Base-by-base conservation (phyloP, 2,888 invertebrate genomes). In the Tridacna gigas region DNA sequence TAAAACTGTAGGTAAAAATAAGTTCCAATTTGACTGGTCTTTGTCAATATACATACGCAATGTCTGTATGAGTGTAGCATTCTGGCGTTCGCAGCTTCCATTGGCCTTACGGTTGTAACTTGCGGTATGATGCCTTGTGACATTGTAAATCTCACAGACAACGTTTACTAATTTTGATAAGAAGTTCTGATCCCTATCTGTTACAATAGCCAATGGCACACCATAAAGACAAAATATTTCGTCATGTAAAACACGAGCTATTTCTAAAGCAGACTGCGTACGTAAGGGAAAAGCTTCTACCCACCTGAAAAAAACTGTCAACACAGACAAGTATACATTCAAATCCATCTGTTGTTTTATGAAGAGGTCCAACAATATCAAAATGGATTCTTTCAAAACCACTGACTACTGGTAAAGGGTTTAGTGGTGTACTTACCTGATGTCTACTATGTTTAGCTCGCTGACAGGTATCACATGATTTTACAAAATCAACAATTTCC, bases 11-110 rank as follows among this genome's bases (percentile, higher is more conserved):
- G 89, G 88, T 48, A 67, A 37, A 20, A 67, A 67, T n/a, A 37
- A 12, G n/a, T 26, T 37, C 86, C 82, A 87, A 47, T 83, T 84
- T 4, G 26, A 26, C 63, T 86, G 86, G 22, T 84, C 77, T 60
- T 82, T 78, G 61, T 71, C 45, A 56, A 77, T 56, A 66, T 89
- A 87, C 2, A 84, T 66, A 37, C 86, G 69, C 7, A 88, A 25
- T 18, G 74, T 65, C 67, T 90, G 89, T 25, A 79, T 82, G 0
- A 88, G 77, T 12, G 86, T 85, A 56, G 76, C 75, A 71, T 89
- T 89, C 26, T 67, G 60, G 18, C 88, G 66, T 61, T 90, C 90
- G 75, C 88, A 87, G 86, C 86, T 26, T 51, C 76, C n/a, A 88
- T 81, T 25, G 86, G 47, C 26, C 86, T 82, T 5, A n/a, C 85